Evolutionary conservation across 1,140 invertebrate species (phyloP), one percentile per base, ranked within the genome.

Genomic region (Cataglyphis hispanica): DNA sequence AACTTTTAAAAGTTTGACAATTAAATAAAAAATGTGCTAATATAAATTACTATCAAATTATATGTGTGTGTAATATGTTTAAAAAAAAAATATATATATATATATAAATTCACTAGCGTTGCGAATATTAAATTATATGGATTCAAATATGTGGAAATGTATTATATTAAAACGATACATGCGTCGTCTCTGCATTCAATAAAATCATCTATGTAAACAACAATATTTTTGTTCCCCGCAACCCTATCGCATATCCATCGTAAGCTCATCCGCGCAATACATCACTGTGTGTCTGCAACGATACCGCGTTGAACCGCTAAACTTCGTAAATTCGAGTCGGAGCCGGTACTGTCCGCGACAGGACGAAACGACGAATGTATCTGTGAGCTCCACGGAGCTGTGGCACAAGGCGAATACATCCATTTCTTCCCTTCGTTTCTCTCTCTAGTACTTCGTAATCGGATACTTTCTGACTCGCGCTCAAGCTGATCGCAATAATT

Each of bases 301-400:
- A 40, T 66, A 80, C 86, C 25, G 11, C 13, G 53, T 67, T 78
- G 77, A 67, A 80, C 37, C 67, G 76, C 46, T 70, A 80, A 91
- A 84, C 80, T 86, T 87, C 81, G 89, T 93, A 93, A 92, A 93
- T 93, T 85, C n/a, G 16, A 46, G 43, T 16, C 43, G 13, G 11
- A 16, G 46, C 50, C 60, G 70, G 60, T 22, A 46, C 66, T 89
- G 91, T 91, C 88, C 87, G 78, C 87, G 85, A 81, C 61, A 69
- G 86, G 85, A 90, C 90, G 89, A 83, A 77, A 69, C 91, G 87
- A 93, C 93, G 90, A 93, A 93, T 93, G 93, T 93, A 92, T 93
- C 89, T 90, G 78, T 90, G 78, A 87, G 69, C 64, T 85, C 81
- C 63, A 43, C 31, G 64, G 75, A 66, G 6, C 66, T 74, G 10